Conservation (phyloP, 1,140 invertebrate genomes). For the Musca vetustissima region DNA sequence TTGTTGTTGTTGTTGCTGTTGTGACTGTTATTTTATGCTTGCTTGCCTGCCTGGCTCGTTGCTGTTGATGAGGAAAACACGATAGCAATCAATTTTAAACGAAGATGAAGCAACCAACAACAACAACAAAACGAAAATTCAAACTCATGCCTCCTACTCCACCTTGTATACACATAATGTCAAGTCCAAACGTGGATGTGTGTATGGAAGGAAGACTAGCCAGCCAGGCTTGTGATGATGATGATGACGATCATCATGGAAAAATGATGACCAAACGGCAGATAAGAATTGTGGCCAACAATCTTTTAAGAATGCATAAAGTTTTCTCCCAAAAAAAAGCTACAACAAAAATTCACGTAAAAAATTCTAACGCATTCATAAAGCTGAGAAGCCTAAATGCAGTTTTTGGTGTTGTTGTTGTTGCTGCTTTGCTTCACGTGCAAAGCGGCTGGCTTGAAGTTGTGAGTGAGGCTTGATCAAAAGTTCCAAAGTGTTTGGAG, state of each 20-base stretch:
- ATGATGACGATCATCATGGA: background rate
- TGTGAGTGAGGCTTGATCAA: background rate
- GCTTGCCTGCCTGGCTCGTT: too few species aligned
- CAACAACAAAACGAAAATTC: too few species aligned
- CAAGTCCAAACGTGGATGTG: conserved; percentile 38
- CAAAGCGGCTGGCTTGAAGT: conserved; percentile 3
- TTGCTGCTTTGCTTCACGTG: conserved; percentile 17
- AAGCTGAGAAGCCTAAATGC: too few species aligned
- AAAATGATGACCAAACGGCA: background rate
- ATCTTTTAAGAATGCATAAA: conserved; percentile 3
- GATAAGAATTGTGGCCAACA: background rate
- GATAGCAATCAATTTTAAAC: conserved; percentile 20
- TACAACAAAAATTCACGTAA: too few species aligned
- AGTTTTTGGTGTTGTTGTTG: too few species aligned
- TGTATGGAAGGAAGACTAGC: background rate
- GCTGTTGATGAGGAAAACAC: conserved; percentile 10
- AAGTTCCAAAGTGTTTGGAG: background rate
- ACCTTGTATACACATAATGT: conserved; percentile 32
- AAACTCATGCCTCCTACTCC: too few species aligned
- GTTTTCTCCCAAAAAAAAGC: background rate
- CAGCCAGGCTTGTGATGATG: background rate
- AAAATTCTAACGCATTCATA: too few species aligned
- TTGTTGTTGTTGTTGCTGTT: too few species aligned
- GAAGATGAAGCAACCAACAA: too few species aligned
- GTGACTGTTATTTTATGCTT: too few species aligned